A percentile compares a stretch with the other conserved stretches of the same genome.
These are phyloP conservation scores for Leptoclinus maculatus DNA, from an alignment of 2,797 vertebrate genomes.

Conservation along the genomic window DNA sequence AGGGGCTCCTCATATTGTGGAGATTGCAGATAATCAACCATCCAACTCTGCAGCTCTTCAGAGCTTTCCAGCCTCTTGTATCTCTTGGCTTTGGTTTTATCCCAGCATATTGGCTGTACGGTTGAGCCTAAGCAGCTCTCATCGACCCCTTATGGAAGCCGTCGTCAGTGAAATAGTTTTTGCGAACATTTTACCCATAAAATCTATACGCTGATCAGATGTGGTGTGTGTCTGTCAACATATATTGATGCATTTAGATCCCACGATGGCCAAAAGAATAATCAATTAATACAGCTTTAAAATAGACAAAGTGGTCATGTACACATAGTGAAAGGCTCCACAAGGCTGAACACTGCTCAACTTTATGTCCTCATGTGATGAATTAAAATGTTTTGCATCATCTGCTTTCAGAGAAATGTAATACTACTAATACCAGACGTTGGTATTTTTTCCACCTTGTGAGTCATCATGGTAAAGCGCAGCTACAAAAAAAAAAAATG, in stretches of 20 bases:
- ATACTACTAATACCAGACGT: background rate
- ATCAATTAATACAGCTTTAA: conserved; percentile 27
- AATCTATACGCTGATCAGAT: conserved; percentile 1
- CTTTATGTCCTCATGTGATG: background rate
- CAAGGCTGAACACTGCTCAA: background rate
- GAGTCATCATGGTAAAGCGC: background rate
- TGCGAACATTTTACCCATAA: conserved; percentile 7
- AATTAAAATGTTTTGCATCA: background rate
- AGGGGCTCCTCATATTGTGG: background rate
- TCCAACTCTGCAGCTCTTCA: background rate
- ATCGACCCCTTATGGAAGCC: background rate
- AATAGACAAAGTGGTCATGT: background rate
- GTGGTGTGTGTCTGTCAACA: background rate
- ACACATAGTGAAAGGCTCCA: background rate
- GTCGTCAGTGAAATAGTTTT: background rate
- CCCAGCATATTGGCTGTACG: background rate
- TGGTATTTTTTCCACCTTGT: background rate
- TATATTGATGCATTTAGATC: conserved; percentile 21
- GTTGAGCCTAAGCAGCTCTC: conserved; percentile 1
- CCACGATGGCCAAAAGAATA: background rate
- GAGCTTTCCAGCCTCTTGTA: background rate
- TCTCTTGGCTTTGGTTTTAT: conserved; percentile 17
- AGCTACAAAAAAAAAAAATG: background rate
- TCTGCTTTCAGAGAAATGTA: background rate
- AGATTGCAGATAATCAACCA: background rate